Base-by-base conservation (phyloP, 2,888 invertebrate species). In the Agrotis puta region DNA sequence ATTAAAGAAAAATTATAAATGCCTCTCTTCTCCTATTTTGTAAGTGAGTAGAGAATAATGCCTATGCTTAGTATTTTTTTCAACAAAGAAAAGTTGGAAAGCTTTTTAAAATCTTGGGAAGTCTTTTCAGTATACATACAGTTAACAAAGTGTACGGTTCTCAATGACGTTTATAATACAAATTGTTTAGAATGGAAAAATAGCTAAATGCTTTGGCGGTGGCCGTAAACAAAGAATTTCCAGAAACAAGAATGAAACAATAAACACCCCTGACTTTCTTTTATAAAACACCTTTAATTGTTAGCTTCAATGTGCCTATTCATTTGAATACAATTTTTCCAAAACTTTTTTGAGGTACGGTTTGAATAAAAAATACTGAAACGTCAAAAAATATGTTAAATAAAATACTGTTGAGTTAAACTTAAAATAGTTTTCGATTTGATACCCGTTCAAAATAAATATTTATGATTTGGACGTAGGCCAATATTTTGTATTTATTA, bases 401-500 rank as follows among this genome's bases (percentile, higher is more conserved):
- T 33, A 43, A 63, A 56, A 74, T 67, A 70, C 72, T 65, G 51
- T 61, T 64, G n/a, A 43, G 9, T 51, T 39, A 11, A 39, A 39
- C 48, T 67, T 57, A 67, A 83, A 74, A 79, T 74, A 67, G 59
- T 79, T 78, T 58, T 64, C 20, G 58, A 57, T 73, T 83, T 78
- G 76, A 84, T 70, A 69, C 53, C 57, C 47, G 59, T 83, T 83
- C 83, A 83, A 85, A 79, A 86, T 77, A 83, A 84, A 85, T 85
- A 85, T 86, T 85, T 87, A 85, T 84, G 80, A 76, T 79, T 83
- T 89, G 88, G 87, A 74, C 54, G 56, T 62, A 66, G 63, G 87
- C 89, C 89, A 89, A 87, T 77, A 85, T 86, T 85, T 84, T 82
- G 68, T 76, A 84, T 83, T 76, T 75, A 82, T 80, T 82, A 84